These are phyloP conservation scores for Parus major DNA, from an alignment of 2,113 vertebrate genomes.

Conservation along the genomic window DNA sequence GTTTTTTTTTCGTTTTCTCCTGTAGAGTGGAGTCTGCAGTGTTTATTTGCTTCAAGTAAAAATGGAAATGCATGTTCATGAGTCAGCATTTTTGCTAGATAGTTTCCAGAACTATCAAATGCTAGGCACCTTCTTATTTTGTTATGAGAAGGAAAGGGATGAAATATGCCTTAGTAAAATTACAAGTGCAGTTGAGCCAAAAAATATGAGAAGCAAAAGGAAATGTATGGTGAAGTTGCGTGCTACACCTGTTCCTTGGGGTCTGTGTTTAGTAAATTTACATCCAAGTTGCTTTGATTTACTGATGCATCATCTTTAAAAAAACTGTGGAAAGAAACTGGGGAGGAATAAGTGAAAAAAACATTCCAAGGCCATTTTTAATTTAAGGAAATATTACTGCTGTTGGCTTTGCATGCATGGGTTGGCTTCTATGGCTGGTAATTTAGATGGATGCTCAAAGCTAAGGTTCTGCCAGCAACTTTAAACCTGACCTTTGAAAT, in stretches of 20 bases:
- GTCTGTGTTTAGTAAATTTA: not conserved
- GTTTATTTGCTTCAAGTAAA: not conserved
- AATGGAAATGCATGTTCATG: not conserved
- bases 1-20: not conserved
- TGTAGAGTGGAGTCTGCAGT: not conserved
- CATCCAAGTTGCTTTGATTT: not conserved
- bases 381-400: not conserved
- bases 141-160: not conserved
- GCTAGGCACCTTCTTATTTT: not conserved
- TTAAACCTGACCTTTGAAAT: slow-evolving; percentile 9
- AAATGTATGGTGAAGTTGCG: rapidly evolving
- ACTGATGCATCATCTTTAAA: not conserved
- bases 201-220: not conserved
- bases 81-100: not conserved
- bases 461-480: not conserved
- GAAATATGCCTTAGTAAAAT: not conserved
- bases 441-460: not conserved
- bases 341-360: not conserved
- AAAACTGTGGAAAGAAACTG: not conserved
- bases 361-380: not conserved
- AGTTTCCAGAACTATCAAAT: not conserved
- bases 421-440: not conserved
- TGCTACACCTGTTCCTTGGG: not conserved
- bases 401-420: not conserved
- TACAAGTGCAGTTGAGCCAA: not conserved